Evolutionary conservation across 2,113 vertebrate genomes (phyloP).

Genomic region (Fregata magnificens): DNA sequence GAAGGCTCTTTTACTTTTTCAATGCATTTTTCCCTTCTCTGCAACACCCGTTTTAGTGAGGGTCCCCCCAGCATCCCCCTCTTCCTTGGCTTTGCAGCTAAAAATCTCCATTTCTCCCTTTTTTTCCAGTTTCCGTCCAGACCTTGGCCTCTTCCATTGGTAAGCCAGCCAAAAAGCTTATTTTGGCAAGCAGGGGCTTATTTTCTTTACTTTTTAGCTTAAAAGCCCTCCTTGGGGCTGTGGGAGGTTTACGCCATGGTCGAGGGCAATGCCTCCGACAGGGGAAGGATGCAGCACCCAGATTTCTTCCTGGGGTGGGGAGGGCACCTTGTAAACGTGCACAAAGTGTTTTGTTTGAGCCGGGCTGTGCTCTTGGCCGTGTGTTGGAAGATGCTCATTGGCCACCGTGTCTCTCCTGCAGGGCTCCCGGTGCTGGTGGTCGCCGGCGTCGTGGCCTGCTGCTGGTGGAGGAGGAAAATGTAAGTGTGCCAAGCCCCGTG

Average conservation of each 20-base stretch:
- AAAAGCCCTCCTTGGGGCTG: background rate
- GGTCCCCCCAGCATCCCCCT: background rate
- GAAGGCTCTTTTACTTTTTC: background rate
- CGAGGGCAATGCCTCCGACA: fast-evolving
- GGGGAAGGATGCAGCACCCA: background rate
- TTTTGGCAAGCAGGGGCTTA: background rate
- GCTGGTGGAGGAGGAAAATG: background rate
- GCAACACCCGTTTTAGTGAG: background rate
- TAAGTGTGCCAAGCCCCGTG: background rate
- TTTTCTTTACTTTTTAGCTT: background rate
- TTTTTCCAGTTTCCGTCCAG: background rate
- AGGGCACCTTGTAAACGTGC: background rate
- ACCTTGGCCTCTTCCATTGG: background rate
- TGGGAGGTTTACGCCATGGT: background rate
- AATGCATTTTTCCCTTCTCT: background rate
- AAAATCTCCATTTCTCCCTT: background rate
- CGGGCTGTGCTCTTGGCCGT: fast-evolving
- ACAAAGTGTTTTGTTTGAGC: fast-evolving
- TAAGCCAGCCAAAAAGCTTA: background rate
- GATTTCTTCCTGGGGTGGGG: background rate
- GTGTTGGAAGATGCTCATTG: background rate
- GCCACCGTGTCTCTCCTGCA: fast-evolving
- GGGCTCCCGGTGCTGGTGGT: background rate
- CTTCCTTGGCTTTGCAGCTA: background rate
- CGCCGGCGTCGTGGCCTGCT: fast-evolving